Conservation (phyloP, 2,888 invertebrate genomes). For the Meiosimyza decipiens region DNA sequence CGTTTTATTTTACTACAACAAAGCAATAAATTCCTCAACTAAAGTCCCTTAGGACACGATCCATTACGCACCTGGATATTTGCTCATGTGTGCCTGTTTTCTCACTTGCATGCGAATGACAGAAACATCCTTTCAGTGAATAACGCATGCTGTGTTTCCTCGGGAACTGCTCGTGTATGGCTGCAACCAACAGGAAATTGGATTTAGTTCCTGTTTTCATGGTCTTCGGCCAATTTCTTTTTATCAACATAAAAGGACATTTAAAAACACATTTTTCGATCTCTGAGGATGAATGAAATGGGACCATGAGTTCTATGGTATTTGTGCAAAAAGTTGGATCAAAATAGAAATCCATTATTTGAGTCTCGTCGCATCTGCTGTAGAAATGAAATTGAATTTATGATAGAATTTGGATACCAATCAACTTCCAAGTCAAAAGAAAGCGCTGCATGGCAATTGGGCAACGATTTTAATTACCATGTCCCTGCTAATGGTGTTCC, state of each 20-base stretch:
- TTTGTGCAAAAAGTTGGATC: background rate
- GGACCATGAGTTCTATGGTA: background rate
- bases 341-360: constrained; percentile 7
- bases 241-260: no score
- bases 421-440: background rate
- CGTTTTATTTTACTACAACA: background rate
- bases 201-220: constrained; percentile 28
- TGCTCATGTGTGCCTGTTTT: background rate
- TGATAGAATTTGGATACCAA: no score
- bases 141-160: constrained; percentile 23
- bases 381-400: no score
- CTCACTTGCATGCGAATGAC: background rate
- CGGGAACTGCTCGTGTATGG: background rate
- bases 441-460: constrained; percentile 13
- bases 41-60: constrained; percentile 7
- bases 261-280: no score
- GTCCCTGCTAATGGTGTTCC: constrained; percentile 28
- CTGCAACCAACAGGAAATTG: constrained; percentile 20
- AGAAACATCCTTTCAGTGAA: constrained; percentile 6
- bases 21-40: background rate
- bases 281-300: constrained; percentile 10
- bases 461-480: constrained; percentile 26
- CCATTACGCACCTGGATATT: constrained; percentile 24
- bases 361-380: no score
- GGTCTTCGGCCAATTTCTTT: background rate